Evolutionary conservation across 2,113 vertebrate species (phyloP).

Genomic region (Irena cyanogastra): DNA sequence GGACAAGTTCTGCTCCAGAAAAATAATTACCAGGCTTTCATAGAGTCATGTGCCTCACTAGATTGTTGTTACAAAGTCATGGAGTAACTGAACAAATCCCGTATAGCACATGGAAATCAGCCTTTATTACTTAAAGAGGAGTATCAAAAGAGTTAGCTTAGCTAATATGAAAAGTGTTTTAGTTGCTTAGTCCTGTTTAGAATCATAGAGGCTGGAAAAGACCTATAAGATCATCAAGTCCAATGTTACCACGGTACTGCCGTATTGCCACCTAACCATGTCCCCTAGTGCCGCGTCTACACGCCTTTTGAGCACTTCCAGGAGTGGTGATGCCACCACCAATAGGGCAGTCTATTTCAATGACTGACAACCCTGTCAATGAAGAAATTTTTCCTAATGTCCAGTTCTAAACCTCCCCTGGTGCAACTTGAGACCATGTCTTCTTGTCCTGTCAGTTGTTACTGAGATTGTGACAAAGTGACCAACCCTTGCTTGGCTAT

Average conservation of each 20-base stretch:
- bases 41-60: not conserved
- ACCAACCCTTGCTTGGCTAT: fast-evolving
- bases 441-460: not conserved
- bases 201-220: not conserved
- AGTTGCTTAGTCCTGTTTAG: not conserved
- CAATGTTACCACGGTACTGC: not conserved
- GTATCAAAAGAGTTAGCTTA: not conserved
- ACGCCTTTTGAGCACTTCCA: not conserved
- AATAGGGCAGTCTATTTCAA: not conserved
- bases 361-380: not conserved
- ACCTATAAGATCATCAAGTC: not conserved
- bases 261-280: no score
- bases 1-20: not conserved
- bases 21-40: not conserved
- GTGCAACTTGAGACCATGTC: not conserved
- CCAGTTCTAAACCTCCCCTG: not conserved
- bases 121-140: not conserved
- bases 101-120: not conserved
- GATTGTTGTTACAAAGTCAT: not conserved
- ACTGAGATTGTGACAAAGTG: no score
- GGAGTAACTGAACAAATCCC: not conserved
- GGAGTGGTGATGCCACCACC: not conserved
- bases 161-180: not conserved
- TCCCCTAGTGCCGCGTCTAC: not conserved
- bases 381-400: not conserved